Evolutionary conservation across 2,797 vertebrate species (phyloP), one percentile per base, ranked within the genome.

Genomic region (Mareca strepera): DNA sequence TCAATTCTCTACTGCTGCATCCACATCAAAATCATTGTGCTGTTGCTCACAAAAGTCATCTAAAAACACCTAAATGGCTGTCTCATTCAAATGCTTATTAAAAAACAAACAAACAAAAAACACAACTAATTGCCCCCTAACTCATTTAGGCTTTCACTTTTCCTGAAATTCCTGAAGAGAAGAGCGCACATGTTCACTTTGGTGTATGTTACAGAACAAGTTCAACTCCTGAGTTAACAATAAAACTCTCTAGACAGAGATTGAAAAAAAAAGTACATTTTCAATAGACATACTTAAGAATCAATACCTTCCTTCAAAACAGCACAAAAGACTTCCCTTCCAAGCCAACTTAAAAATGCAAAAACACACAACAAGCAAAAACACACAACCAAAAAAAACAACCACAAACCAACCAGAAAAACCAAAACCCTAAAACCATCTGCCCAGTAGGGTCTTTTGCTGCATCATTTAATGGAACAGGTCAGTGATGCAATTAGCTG

Each of bases 91-190:
- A 68, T 12, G 4, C 7, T 68, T 39, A 67, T 5, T 1, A 59
- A 90, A 66, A 68, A 15, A 9, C 74, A 22, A 56, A 43, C 0
- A 5, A 73, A 1, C 44, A 46, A 21, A 46, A 46, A 46, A 46
- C 46, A 7, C 0, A 0, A 6, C 6, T 21, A 84, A 41, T 1
- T 79, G 33, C 12, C 39, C 63, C 3, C 2, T 81, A 93, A 73
- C 1, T 8, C 18, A 76, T 0, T 2, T 5, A 66, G 14, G 62
- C 7, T 37, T 69, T 17, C 4, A 46, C 2, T 12, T 87, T 55
- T 59, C 46, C 59, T 31, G 12, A 89, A 41, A 28, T 79, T 72
- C 9, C 18, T 74, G 69, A 87, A 48, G 20, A 48, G 44, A 63
- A 31, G 37, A 67, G 17, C 10, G 6, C 23, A 0, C 5, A 3